Evolutionary conservation across 92 coral and sea anemone genomes (phyloP), one percentile per base, ranked within the genome.

Genomic region (Paramuricea clavata): DNA sequence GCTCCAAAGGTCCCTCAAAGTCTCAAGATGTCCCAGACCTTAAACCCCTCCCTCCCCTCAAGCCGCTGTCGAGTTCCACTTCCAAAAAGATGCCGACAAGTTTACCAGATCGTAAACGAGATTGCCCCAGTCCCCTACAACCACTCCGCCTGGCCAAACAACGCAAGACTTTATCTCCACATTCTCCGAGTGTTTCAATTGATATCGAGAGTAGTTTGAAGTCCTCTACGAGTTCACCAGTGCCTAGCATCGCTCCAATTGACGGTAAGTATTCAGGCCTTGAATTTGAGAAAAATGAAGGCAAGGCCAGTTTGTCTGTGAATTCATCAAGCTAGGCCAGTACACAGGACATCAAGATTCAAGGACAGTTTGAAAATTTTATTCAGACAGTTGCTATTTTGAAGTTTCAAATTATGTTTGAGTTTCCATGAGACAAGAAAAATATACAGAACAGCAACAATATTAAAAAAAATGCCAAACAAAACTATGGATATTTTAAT

Each of bases 11-110:
- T 10, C 76, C 95, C 36, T 90, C 98, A 22, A 71, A 67, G 16
- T 78, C 98, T 21, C 98, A 95, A 65, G 84, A 79, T 61, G 44
- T 41, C 28, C 88, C 93, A 64, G 99, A 97, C 33, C 93, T 94
- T 9, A 95, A 95, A 60, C 98, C 98, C 2, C 79, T 94, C 25
- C 98, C 90, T 31, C 93, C 98, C 9, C 93, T 92, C 30, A 97
- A 97, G 75, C 94, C 95, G 9, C 87, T 91, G 8, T 92, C 93
- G 36, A 86, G 89, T 41, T 81, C 79, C 0, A 85, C 93, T 22
- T 82, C 96, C 52, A 96, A 94, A 86, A 96, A 96, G 78, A 85
- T 91, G 33, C 42, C 61, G 15, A 69, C 90, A 19, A 93, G 92
- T 0, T 52, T 79, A 17, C 83, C 95, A 43, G 99, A 97, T 35